Conservation (phyloP, 2,888 invertebrate genomes). For the Amblyjoppa proteus region DNA sequence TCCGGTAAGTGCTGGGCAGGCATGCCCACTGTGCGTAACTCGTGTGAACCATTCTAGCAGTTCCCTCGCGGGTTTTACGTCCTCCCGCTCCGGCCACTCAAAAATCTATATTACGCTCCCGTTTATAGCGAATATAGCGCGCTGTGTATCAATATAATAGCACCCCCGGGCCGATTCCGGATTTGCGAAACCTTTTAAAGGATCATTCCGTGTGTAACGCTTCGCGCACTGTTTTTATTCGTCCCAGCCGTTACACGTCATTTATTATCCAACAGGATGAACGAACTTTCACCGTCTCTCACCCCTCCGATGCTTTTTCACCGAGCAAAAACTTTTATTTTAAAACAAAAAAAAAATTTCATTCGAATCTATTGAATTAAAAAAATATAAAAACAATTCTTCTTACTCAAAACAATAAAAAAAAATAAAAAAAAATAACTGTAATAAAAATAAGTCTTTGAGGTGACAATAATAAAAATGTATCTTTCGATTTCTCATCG, state of each 20-base stretch:
- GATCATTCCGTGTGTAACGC: conserved; percentile 28
- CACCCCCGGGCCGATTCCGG: conserved; percentile 1
- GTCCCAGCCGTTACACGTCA: neutral
- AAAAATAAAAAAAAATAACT: neutral
- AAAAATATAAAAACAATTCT: neutral
- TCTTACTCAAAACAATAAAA: neutral
- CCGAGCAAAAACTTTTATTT: neutral
- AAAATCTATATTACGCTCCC: conserved; percentile 15
- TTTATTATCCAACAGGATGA: neutral
- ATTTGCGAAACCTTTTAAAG: conserved; percentile 49
- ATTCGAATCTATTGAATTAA: neutral
- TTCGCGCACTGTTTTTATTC: conserved; percentile 12
- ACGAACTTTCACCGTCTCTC: neutral
- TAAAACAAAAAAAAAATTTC: neutral
- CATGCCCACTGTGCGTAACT: conserved; percentile 84
- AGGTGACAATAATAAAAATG: too few species aligned
- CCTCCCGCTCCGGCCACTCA: conserved; percentile 40
- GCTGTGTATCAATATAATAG: conserved; percentile 18
- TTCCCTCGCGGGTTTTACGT: conserved; percentile 33
- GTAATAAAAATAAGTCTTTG: too few species aligned
- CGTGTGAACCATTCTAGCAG: conserved; percentile 82
- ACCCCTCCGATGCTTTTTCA: neutral
- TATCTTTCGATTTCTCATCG: too few species aligned
- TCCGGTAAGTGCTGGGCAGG: conserved; percentile 84
- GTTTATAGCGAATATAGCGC: neutral